Evolutionary conservation across 2,888 invertebrate species (phyloP).

Genomic region (Orthosia incerta): DNA sequence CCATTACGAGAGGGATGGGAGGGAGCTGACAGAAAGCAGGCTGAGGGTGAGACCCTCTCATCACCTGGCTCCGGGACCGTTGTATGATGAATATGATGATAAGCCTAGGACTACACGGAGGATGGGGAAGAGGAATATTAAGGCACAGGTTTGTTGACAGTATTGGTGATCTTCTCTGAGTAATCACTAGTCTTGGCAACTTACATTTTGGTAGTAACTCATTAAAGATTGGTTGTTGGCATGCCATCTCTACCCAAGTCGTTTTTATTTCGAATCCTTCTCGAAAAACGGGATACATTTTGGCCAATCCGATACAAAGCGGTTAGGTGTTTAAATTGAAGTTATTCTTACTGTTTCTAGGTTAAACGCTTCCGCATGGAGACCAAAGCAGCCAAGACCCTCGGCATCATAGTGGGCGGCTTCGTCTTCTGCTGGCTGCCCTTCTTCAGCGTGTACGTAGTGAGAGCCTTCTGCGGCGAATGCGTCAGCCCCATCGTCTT

Average conservation of each 20-base stretch:
- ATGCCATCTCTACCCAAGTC: too few relatives aligned
- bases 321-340: background rate
- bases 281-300: too few relatives aligned
- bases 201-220: too few relatives aligned
- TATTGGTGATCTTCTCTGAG: too few relatives aligned
- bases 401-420: conserved; percentile 99
- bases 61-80: conserved; percentile 86
- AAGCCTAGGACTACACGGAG: conserved; percentile 91
- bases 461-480: conserved; percentile 96
- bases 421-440: conserved; percentile 99
- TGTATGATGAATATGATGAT: conserved; percentile 88
- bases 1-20: conserved; percentile 93
- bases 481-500: conserved; percentile 97
- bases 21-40: conserved; percentile 92
- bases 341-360: conserved; percentile 81
- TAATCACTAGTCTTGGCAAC: too few relatives aligned
- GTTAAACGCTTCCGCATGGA: conserved; percentile 98
- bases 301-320: too few relatives aligned
- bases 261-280: too few relatives aligned
- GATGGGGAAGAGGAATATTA: conserved; percentile 97
- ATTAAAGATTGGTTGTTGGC: too few relatives aligned
- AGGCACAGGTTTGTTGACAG: conserved; percentile 92
- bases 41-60: conserved; percentile 90
- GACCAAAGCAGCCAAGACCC: conserved; percentile 98
- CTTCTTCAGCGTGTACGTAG: conserved; percentile 98